Evolutionary conservation across 2,797 vertebrate genomes (phyloP), one percentile per base, ranked within the genome.

Genomic region (Enteromius thamalakanensis): DNA sequence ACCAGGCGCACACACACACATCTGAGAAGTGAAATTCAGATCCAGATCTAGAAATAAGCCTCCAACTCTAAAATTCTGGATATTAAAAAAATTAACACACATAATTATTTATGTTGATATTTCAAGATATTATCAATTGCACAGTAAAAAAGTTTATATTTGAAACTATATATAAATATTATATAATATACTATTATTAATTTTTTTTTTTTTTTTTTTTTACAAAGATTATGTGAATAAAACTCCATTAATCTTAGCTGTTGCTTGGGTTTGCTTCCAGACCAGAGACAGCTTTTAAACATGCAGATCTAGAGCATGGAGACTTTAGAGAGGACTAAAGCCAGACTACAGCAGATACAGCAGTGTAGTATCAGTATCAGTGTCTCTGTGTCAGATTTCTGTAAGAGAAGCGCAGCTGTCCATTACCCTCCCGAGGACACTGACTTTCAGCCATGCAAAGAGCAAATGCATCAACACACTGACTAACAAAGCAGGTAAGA

Each of bases 331-430:
- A 51, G 70, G 15, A 51, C 47, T 32, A 21, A 29, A 72, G 26
- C 70, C 70, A 51, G 2, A 32, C 32, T 3, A 6, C 9, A 74
- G 12, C 45, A 34, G 9, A 53, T 51, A 11, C 47, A 1, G 15
- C 9, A 6, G 32, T 55, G 49, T 23, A n/a, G 29, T n/a, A 34
- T 40, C 34, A 69, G 23, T 45, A 62, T 64, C 75, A 47, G 40
- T 64, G 58, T 62, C 15, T 76, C 75, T 29, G 74, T 42, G 74
- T 79, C 76, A 40, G 77, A 53, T 79, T 37, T 79, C 77, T 67
- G 26, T 67, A 68, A 79, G 64, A 34, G 45, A 79, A 67, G 60
- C 29, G 0, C 60, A 8, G 76, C 26, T n/a, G 62, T 67, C 42
- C 21, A 32, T 58, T 9, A 4, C 72, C 23, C 21, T 75, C 49